These are phyloP conservation scores for Syngnathoides biaculeatus DNA, from an alignment of 2,113 vertebrate species.

Conservation along the genomic window DNA sequence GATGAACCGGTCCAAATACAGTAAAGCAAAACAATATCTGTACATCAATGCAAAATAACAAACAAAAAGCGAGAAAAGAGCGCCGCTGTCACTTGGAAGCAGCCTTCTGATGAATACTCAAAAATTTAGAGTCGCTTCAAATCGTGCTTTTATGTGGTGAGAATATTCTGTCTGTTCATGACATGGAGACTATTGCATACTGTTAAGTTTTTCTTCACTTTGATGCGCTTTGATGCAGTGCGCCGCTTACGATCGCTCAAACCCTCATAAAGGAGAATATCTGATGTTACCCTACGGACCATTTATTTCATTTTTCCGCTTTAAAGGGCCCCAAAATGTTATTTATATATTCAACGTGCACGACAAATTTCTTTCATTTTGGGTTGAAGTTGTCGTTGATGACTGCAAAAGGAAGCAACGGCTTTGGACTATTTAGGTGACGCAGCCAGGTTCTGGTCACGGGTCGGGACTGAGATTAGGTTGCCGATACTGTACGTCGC, in stretches of 20 bases:
- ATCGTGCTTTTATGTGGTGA: neutral
- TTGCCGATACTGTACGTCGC: too few species aligned
- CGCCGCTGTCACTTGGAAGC: neutral
- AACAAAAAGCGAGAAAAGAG: neutral
- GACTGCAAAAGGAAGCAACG: neutral
- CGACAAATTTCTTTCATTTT: neutral
- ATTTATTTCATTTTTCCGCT: neutral
- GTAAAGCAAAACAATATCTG: too few species aligned
- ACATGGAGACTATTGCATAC: neutral
- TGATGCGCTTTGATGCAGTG: neutral
- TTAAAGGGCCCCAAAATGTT: neutral
- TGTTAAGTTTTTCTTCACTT: neutral
- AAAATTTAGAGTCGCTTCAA: neutral
- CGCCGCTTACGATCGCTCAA: neutral
- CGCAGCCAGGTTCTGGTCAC: too few species aligned
- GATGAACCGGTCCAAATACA: neutral
- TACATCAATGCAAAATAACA: neutral
- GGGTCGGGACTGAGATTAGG: too few species aligned
- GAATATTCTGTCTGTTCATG: neutral
- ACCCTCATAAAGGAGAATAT: neutral
- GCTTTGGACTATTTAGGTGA: too few species aligned
- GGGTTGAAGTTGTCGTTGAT: neutral
- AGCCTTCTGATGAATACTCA: neutral
- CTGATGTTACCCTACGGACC: neutral
- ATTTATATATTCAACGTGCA: neutral